A percentile compares a stretch with the other conserved stretches of the same genome.
Conservation (phyloP, 2,113 vertebrate species). For the Trematomus loennbergii region DNA sequence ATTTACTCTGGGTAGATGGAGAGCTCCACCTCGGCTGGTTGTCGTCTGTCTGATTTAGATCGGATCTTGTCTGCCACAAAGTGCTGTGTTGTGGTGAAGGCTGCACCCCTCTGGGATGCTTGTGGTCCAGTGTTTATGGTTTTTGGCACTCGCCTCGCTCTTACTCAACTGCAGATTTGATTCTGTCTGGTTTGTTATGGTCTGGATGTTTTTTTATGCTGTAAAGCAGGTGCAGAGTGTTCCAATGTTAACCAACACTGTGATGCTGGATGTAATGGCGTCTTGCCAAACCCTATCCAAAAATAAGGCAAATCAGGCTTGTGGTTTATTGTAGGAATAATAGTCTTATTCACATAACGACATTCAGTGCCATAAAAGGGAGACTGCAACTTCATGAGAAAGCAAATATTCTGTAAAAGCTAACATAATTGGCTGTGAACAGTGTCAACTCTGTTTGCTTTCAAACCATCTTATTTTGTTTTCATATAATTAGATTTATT, state of each 20-base stretch:
- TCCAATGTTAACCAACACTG: background rate
- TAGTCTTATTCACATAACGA: background rate
- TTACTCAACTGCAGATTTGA: slow-evolving; percentile 2
- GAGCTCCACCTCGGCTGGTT: slow-evolving; percentile 22
- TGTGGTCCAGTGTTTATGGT: slow-evolving; percentile 37
- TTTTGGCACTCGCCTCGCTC: slow-evolving; percentile 23
- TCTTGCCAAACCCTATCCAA: background rate
- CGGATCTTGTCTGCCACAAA: slow-evolving; percentile 27
- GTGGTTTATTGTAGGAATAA: background rate
- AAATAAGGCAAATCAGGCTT: background rate
- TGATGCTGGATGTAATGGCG: background rate
- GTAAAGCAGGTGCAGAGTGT: slow-evolving; percentile 16
- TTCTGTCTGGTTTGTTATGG: slow-evolving; percentile 7
- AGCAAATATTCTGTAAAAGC: too few relatives aligned
- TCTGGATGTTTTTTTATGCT: background rate
- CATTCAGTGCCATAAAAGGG: background rate
- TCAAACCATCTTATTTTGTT: background rate
- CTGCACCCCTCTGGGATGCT: slow-evolving; percentile 20
- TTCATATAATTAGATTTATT: background rate
- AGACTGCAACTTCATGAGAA: too few relatives aligned
- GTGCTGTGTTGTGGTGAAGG: slow-evolving; percentile 27
- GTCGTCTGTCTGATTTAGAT: slow-evolving; percentile 50
- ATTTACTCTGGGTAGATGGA: slow-evolving; percentile 46
- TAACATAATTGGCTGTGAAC: background rate
- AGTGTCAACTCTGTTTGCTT: background rate